Conservation (phyloP, 2,888 invertebrate genomes). For the Melipona bicolor region DNA sequence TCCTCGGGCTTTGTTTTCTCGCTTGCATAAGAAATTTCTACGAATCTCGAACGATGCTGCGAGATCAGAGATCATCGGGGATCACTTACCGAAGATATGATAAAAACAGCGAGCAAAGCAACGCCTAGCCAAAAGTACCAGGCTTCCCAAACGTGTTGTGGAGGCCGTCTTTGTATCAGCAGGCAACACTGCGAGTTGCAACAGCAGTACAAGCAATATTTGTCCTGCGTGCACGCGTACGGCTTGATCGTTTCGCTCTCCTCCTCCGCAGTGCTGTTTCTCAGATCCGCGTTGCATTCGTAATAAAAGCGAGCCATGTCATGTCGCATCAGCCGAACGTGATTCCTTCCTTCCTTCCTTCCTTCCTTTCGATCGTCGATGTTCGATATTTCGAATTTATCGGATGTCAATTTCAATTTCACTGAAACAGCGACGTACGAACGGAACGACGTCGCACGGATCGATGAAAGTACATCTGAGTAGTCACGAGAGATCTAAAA, state of each 20-base stretch:
- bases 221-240: slow-evolving; percentile 75
- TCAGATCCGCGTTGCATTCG: slow-evolving; percentile 75
- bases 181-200: slow-evolving; percentile 79
- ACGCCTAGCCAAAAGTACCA: slow-evolving; percentile 82
- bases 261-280: slow-evolving; percentile 60
- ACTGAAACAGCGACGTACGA: background rate
- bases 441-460: slow-evolving; percentile 5
- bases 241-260: slow-evolving; percentile 60
- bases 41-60: background rate
- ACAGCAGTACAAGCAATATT: slow-evolving; percentile 78
- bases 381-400: background rate
- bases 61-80: background rate
- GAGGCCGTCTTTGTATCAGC: slow-evolving; percentile 77
- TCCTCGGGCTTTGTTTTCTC: background rate
- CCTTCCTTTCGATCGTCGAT: background rate
- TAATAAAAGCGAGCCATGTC: slow-evolving; percentile 76
- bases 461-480: slow-evolving; percentile 48
- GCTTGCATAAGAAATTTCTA: background rate
- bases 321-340: slow-evolving; percentile 7
- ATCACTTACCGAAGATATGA: slow-evolving; percentile 77
- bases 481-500: slow-evolving; percentile 57
- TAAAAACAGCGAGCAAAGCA: slow-evolving; percentile 76
- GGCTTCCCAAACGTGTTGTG: slow-evolving; percentile 80
- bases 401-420: background rate
- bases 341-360: background rate